Conservation (phyloP, 2,797 vertebrate genomes). For the Periparus ater region DNA sequence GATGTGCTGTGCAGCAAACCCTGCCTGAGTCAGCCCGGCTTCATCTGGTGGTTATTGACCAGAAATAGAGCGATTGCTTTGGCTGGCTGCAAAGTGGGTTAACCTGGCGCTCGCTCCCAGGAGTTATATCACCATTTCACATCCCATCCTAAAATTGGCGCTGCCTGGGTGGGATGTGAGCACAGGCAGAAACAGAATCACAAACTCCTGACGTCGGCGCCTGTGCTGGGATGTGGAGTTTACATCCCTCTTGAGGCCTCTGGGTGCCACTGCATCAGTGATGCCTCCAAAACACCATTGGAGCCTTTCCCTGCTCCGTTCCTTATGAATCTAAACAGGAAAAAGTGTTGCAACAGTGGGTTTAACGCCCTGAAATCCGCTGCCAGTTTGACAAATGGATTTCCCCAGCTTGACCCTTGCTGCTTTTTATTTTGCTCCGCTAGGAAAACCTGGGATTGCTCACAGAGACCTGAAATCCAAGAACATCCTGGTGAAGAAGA, state of each 20-base stretch:
- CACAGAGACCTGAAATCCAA: conserved; percentile 98
- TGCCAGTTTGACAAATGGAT: not conserved
- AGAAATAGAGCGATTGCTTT: not conserved
- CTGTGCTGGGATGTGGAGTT: not conserved
- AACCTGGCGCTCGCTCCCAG: not conserved
- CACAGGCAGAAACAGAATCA: not conserved
- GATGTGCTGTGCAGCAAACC: not conserved
- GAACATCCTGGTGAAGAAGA: conserved; percentile 99
- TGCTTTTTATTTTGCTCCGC: not conserved
- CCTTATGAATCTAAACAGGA: not conserved
- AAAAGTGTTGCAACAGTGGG: not conserved
- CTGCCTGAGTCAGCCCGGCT: not conserved
- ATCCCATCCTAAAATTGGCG: not conserved
- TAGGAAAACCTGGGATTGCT: conserved; percentile 97
- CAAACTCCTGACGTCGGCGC: not conserved
- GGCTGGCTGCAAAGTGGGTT: not conserved
- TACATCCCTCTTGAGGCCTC: conserved; percentile 52
- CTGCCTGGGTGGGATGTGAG: not conserved
- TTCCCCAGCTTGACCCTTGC: not conserved
- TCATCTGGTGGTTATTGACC: not conserved
- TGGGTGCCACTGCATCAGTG: conserved; percentile 9
- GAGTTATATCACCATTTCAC: not conserved
- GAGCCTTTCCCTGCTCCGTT: not conserved
- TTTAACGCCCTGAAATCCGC: not conserved
- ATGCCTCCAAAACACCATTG: fast-evolving